Evolutionary conservation across 2,797 vertebrate species (phyloP).

Genomic region (Bradypus variegatus): DNA sequence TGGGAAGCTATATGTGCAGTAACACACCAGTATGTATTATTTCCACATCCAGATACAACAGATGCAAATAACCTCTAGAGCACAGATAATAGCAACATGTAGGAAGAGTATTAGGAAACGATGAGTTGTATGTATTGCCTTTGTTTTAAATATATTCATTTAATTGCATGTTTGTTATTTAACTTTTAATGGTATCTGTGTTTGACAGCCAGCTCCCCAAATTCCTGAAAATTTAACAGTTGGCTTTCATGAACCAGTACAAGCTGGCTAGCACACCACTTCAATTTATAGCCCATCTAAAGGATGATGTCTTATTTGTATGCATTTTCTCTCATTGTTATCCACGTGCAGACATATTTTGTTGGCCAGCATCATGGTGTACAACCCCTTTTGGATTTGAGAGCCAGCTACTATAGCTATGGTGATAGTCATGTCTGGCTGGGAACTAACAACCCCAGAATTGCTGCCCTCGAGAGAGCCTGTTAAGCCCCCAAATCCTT

Average conservation of each 20-base stretch:
- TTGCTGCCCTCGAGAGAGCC: no score
- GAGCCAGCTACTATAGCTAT: fast-evolving
- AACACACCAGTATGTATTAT: fast-evolving
- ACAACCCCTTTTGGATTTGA: background rate
- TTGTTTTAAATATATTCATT: background rate
- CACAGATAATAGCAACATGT: background rate
- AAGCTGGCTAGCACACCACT: fast-evolving
- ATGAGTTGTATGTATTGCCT: background rate
- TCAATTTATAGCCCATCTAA: fast-evolving
- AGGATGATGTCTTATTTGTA: background rate
- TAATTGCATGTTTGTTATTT: background rate
- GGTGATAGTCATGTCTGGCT: background rate
- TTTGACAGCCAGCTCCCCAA: background rate
- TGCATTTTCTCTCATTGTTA: background rate
- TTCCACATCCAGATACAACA: background rate
- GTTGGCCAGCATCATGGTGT: fast-evolving
- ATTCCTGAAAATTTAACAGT: background rate
- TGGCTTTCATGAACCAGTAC: fast-evolving
- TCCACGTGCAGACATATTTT: fast-evolving
- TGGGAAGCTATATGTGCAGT: no score
- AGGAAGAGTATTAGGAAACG: background rate
- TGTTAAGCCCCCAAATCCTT: background rate
- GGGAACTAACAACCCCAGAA: background rate
- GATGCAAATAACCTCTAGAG: background rate
- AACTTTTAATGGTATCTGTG: background rate